phyloP scores from a whole-genome alignment of 2,888 invertebrate genomes.

The Amphipyra berbera region DNA sequence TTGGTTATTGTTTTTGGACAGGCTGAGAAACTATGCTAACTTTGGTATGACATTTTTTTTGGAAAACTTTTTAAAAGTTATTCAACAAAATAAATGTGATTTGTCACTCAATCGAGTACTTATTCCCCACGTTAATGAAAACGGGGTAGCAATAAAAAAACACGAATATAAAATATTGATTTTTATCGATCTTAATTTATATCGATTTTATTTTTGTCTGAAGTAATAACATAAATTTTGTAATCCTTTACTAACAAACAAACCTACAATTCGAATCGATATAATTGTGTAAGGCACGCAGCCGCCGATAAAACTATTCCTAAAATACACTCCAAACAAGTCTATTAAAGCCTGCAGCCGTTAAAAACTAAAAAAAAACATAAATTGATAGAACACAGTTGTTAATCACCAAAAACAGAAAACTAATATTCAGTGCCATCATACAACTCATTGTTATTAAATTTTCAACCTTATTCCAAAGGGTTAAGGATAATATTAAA shows the following conservation, averaged over 20 bases:
- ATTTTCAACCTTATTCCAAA: slow-evolving; percentile 41
- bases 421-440: slow-evolving; percentile 44
- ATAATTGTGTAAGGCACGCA: slow-evolving; percentile 14
- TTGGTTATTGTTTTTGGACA: not conserved
- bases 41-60: too few species aligned
- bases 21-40: too few species aligned
- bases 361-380: slow-evolving; percentile 57
- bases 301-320: not conserved
- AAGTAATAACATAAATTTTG: too few species aligned
- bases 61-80: too few species aligned
- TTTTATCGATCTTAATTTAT: too few species aligned
- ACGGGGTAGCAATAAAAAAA: too few species aligned
- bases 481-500: slow-evolving; percentile 22
- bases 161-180: too few species aligned
- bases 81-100: too few species aligned
- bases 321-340: slow-evolving; percentile 20
- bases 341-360: slow-evolving; percentile 52
- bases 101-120: too few species aligned
- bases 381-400: slow-evolving; percentile 71
- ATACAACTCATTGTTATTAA: slow-evolving; percentile 10
- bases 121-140: too few species aligned
- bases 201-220: too few species aligned
- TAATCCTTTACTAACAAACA: too few species aligned
- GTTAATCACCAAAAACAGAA: slow-evolving; percentile 74
- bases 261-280: not conserved